These are phyloP conservation scores for Acronicta aceris DNA, from an alignment of 2,888 invertebrate species.

Conservation along the genomic window DNA sequence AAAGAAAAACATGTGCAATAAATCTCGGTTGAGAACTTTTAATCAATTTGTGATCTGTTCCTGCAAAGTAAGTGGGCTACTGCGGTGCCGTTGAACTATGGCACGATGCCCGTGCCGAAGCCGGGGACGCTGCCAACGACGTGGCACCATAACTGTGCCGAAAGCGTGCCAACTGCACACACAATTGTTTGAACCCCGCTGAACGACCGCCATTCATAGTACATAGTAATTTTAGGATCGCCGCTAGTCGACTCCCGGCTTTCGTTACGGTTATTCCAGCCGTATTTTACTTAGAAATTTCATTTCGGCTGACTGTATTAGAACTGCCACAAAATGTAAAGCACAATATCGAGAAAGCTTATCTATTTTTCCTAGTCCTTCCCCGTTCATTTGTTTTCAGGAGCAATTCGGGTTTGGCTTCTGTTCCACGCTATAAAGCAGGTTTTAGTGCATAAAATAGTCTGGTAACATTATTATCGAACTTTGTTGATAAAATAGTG, in stretches of 20 bases:
- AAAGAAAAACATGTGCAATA: conserved; percentile 51
- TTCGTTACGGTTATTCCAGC: conserved; percentile 22
- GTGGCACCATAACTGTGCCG: conserved; percentile 51
- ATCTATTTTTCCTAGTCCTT: neutral
- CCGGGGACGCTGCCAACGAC: conserved; percentile 39
- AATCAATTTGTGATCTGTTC: conserved; percentile 60
- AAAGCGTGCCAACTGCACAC: conserved; percentile 52
- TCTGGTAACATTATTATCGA: neutral
- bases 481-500: neutral
- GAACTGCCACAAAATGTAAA: conserved; percentile 8
- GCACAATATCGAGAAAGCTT: conserved; percentile 6
- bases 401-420: neutral
- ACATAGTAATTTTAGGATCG: conserved; percentile 37
- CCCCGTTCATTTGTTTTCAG: neutral
- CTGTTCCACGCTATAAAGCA: neutral
- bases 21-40: conserved; percentile 61
- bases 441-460: neutral
- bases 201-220: conserved; percentile 37
- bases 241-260: conserved; percentile 17
- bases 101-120: conserved; percentile 71
- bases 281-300: conserved; percentile 29
- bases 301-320: conserved; percentile 7
- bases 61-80: conserved; percentile 48
- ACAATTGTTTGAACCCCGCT: conserved; percentile 29
- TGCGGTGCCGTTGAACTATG: conserved; percentile 68